Conservation (phyloP, 2,888 invertebrate species). For the Schizotus pectinicornis region DNA sequence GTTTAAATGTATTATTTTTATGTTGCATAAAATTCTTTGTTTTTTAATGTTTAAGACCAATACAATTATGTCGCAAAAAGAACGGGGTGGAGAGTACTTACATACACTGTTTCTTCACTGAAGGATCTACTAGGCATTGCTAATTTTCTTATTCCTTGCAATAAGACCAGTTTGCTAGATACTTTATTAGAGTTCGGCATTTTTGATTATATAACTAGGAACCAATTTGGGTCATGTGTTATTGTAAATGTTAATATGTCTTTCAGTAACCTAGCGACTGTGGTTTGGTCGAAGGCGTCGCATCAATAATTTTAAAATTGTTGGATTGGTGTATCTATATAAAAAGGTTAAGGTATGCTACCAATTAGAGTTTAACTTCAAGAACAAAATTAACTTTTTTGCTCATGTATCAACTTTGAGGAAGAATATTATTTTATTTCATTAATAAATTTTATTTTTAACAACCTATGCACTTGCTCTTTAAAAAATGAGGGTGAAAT, state of each 20-base stretch:
- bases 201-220: constrained; percentile 1
- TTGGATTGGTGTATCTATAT: no score
- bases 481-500: no score
- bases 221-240: background rate
- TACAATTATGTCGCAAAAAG: background rate
- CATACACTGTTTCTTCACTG: constrained; percentile 50
- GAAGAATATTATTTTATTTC: no score
- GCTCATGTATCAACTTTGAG: no score
- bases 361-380: no score
- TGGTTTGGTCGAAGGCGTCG: constrained; percentile 20
- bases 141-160: constrained; percentile 50
- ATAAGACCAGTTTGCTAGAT: constrained; percentile 44
- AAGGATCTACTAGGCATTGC: constrained; percentile 53
- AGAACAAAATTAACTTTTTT: no score
- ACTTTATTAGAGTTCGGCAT: constrained; percentile 29
- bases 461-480: no score
- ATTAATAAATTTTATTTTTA: no score
- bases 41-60: no score
- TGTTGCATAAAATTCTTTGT: no score
- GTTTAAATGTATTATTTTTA: no score
- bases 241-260: constrained; percentile 14
- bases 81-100: constrained; percentile 40
- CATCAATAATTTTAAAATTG: constrained; percentile 17
- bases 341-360: no score
- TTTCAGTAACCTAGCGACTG: constrained; percentile 16